Base-by-base conservation (phyloP, 2,888 invertebrate species). In the Lamproptera curius region DNA sequence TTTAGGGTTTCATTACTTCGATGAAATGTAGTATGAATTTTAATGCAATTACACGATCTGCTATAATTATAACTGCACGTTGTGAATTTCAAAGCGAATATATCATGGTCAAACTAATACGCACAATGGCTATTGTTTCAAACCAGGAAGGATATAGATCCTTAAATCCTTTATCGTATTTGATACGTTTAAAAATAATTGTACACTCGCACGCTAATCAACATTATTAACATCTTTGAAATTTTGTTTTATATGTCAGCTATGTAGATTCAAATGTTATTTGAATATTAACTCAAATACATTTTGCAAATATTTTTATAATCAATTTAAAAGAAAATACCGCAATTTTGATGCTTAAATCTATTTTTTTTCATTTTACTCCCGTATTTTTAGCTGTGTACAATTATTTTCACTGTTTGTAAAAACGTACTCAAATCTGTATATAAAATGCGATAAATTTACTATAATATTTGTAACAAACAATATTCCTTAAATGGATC, bases 401-500 rank as follows among this genome's bases (percentile, higher is more conserved):
- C 4, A 23, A 23, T 23, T 23, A 23, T 6, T 6, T 23, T 4
- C 23, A 23, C 8, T 23, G 8, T 8, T 23, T 23, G 23, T 23
- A 23, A 23, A 23, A 23, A 23, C 23, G 8, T n/a, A n/a, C n/a
- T n/a, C n/a, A 23, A 23, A 23, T 8, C 8, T 8, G 23, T 23
- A 23, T 6, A 8, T 23, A 6, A 6, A 23, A 4, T 23, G 23
- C 23, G 4, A 23, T 6, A 23, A 23, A 23, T 23, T 23, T 23
- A 6, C 8, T 8, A 23, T 23, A 23, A 23, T 23, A 23, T 8
- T 6, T 23, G 8, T 23, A 6, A 8, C 9, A 11, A 9, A 9
- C 13, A 4, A 31, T 31, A 11, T 36, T 35, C 50, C 47, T 48
- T 41, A 50, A 54, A 43, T 41, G 31, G 31, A 43, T 45, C 33